Base-by-base conservation (phyloP, 2,113 vertebrate species). In the Uria aalge region DNA sequence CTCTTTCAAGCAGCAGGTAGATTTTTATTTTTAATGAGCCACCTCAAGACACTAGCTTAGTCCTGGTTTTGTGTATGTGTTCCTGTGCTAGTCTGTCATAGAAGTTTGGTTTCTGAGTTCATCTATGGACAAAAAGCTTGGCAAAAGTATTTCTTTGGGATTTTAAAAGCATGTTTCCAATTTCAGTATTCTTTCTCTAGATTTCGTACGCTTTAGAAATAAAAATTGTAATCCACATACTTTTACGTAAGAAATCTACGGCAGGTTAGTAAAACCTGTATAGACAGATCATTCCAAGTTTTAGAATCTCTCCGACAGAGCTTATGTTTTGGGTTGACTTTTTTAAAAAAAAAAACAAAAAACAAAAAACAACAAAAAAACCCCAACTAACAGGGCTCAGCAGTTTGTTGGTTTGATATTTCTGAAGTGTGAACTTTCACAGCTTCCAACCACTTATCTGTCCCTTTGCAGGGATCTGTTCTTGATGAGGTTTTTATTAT, bases 371-470 rank as follows among this genome's bases (percentile, higher is more conserved):
- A 24, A 60, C 36, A 36, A 60, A 36, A 18, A 45, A 45, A 20
- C 20, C 15, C 14, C 15, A 23, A 43, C 92, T 95, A 96, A 67
- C 92, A 92, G 84, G 79, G 86, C 91, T 94, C 86, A 85, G 73
- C 77, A 90, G 57, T 92, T 97, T 91, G 76, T 88, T 90, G 71
- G 91, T 85, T 95, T 95, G 92, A 71, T 85, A 94, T 96, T 89
- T 95, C 64, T 90, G 36, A 95, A 90, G 94, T 96, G 92, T 86
- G 77, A 91, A 93, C 87, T 97, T 98, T 97, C 91, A 95, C 93
- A 97, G 87, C 89, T 96, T 94, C 83, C 66, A 88, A 67, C 80
- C 67, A 26, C 73, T 21, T 82, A 87, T 93, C 69, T 94, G 66
- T 96, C 93, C 88, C 83, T 88, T 86, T 76, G 69, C 95, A 74